Base-by-base conservation (phyloP, 2,797 vertebrate genomes). In the Gouania willdenowi region DNA sequence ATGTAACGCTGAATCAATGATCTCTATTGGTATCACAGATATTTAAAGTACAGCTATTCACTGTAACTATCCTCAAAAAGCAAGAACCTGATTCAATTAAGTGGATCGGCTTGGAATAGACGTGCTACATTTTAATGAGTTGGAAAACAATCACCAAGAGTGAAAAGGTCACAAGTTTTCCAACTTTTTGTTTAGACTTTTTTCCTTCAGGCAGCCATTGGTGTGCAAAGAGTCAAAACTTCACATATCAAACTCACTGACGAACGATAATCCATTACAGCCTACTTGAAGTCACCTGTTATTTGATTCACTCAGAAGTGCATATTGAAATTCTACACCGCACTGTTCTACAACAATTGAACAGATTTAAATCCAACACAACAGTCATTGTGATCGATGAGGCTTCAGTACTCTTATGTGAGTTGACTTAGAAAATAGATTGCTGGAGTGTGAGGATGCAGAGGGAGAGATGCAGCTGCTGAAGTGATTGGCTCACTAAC, bases 211-310 rank as follows among this genome's bases (percentile, higher is more conserved):
- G 11, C 10, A 8, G 10, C 8, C 6, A 3, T 5, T 35, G 19
- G 19, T 24, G 21, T 34, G 44, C 43, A 59, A 8, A 33, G 28
- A 34, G 7, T 14, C 32, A 17, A 5, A 15, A 17, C 12, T 17
- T n/a, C n/a, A n/a, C 10, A 28, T 16, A 20, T 36, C 10, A 23
- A 44, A 41, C 36, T 13, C 32, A 10, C 26, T 27, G 13, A 22
- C 29, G 14, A 43, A 8, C 43, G 9, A 40, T 29, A 42, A 56
- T 56, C 34, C 28, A 41, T 57, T 51, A 44, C 16, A 31, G 27
- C 39, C 45, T 19, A 36, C 29, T 13, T 3, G 3, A 12, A 47
- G 33, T 40, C 38, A 21, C 10, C 23, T 52, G 56, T 40, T 30
- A 33, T 42, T 55, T 39, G 22, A 35, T 28, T 45, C 43, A 26